Conservation (phyloP, 2,797 vertebrate genomes). For the Epinephelus awoara region DNA sequence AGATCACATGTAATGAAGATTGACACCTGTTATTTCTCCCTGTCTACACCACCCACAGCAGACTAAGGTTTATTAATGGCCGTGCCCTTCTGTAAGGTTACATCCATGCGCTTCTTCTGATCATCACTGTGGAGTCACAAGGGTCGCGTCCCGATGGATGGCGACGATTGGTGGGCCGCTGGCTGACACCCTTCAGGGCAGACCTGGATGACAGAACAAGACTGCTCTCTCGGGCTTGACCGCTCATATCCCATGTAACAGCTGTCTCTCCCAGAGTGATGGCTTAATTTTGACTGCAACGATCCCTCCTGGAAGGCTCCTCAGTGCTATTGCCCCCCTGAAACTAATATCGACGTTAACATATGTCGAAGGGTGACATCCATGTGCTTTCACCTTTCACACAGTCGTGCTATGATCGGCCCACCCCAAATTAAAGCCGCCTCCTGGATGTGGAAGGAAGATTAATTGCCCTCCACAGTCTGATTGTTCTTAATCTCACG, state of each 20-base stretch:
- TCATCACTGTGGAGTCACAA: constrained; percentile 33
- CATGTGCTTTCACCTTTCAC: constrained; percentile 67
- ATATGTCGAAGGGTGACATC: constrained; percentile 74
- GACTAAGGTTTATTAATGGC: constrained; percentile 68
- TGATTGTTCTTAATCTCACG: constrained; percentile 61
- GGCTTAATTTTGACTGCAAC: constrained; percentile 69
- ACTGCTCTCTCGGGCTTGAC: constrained; percentile 57
- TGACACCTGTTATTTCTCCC: constrained; percentile 84
- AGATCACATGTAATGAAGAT: constrained; percentile 86
- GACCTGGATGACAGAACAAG: constrained; percentile 60
- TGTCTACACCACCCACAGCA: constrained; percentile 61
- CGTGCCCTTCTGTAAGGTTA: constrained; percentile 78
- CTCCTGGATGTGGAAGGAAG: constrained; percentile 62
- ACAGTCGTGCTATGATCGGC: constrained; percentile 50
- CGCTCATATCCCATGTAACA: constrained; percentile 67
- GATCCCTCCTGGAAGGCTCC: constrained; percentile 50
- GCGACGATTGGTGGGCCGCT: constrained; percentile 43
- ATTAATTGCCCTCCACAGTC: constrained; percentile 75
- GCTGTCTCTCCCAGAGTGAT: constrained; percentile 75
- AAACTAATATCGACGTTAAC: constrained; percentile 70
- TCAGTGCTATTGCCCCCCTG: constrained; percentile 45
- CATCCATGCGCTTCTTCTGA: constrained; percentile 43
- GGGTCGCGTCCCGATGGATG: constrained; percentile 55
- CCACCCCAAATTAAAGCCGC: constrained; percentile 62
- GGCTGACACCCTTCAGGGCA: constrained; percentile 59